Evolutionary conservation across 2,888 invertebrate genomes (phyloP).

Genomic region (Oscheius sp.): DNA sequence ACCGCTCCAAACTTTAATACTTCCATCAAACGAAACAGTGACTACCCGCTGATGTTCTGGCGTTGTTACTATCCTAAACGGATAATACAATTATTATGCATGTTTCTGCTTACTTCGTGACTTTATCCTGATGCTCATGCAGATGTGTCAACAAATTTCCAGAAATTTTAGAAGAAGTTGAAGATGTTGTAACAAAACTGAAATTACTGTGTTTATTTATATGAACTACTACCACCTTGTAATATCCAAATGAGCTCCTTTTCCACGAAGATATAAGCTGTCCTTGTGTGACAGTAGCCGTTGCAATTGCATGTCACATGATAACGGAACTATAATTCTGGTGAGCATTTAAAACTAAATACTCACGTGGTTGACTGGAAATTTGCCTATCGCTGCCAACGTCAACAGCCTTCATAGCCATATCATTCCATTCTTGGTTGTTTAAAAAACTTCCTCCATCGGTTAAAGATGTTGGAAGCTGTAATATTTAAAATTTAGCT

Average conservation of each 20-base stretch:
- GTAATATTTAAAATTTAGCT: not conserved
- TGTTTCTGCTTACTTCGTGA: constrained; percentile 57
- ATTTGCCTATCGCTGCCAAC: not conserved
- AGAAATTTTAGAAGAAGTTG: not conserved
- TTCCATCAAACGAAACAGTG: constrained; percentile 57
- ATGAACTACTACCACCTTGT: not conserved
- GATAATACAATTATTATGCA: not conserved
- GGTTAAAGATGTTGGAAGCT: not conserved
- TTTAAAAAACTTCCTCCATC: constrained; percentile 4
- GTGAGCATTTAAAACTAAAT: not conserved
- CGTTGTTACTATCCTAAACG: constrained; percentile 54
- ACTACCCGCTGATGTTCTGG: constrained; percentile 56
- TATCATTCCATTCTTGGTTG: constrained; percentile 38
- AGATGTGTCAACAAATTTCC: constrained; percentile 59
- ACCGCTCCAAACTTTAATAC: constrained; percentile 54
- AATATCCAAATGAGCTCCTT: constrained; percentile 19
- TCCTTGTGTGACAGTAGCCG: constrained; percentile 29
- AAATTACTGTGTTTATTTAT: not conserved
- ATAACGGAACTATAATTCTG: constrained; percentile 11
- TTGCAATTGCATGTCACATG: constrained; percentile 23
- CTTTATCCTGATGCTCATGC: constrained; percentile 64
- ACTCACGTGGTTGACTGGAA: not conserved
- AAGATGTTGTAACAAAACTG: not conserved
- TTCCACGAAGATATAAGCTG: constrained; percentile 16
- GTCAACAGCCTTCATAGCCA: constrained; percentile 11